Conservation (phyloP, 2,113 vertebrate species). For the Callaeas wilsoni region DNA sequence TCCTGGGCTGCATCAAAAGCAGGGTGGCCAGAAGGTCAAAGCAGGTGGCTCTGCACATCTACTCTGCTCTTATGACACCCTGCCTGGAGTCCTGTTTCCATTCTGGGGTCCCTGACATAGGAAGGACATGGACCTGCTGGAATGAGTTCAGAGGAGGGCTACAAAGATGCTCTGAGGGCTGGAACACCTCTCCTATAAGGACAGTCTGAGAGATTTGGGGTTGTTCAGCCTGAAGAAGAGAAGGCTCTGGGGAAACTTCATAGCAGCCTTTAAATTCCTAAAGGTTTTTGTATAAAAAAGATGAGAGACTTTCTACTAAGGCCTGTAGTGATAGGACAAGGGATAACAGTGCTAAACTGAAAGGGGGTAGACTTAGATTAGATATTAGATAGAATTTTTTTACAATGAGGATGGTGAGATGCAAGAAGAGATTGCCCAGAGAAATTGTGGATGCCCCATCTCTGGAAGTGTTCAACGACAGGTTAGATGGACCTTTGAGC, state of each 20-base stretch:
- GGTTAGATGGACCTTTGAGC: neutral
- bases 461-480: neutral
- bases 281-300: neutral
- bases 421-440: neutral
- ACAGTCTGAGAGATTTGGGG: neutral
- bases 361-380: neutral
- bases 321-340: neutral
- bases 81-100: neutral
- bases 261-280: neutral
- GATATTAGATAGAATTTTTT: neutral
- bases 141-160: neutral
- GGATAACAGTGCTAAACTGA: neutral
- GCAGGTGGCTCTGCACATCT: neutral
- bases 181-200: neutral
- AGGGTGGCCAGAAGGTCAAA: rapidly evolving
- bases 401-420: neutral
- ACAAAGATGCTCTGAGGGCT: neutral
- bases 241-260: neutral
- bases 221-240: neutral
- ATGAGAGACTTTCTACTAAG: neutral
- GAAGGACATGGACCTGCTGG: neutral
- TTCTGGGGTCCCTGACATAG: neutral
- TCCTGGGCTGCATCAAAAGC: neutral
- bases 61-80: neutral
- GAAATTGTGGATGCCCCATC: neutral